Evolutionary conservation across 2,113 vertebrate genomes (phyloP).

Genomic region (Upupa epops): DNA sequence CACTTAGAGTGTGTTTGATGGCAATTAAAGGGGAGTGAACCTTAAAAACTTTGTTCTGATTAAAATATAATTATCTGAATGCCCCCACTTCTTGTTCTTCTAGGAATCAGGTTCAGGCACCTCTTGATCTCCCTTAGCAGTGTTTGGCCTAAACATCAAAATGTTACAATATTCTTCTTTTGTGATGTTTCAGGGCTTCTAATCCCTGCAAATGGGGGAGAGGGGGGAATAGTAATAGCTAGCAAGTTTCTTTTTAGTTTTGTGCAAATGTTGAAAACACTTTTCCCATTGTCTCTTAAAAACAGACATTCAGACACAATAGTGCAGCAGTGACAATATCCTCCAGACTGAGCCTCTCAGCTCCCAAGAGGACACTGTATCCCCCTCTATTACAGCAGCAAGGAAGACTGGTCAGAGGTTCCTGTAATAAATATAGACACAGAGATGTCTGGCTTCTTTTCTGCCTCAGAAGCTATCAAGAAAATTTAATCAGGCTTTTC

Average conservation of each 20-base stretch:
- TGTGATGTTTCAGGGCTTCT: not conserved
- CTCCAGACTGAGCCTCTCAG: not conserved
- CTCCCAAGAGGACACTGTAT: conserved; percentile 39
- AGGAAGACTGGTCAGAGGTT: conserved; percentile 49
- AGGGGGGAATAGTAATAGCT: not conserved
- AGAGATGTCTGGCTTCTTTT: conserved; percentile 40
- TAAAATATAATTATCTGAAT: not conserved
- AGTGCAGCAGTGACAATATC: conserved; percentile 22
- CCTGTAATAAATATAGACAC: conserved; percentile 52
- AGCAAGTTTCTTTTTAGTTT: conserved; percentile 20
- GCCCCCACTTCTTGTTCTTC: not conserved
- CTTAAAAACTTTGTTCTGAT: not conserved
- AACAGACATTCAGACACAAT: conserved; percentile 21
- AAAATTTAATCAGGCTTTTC: conserved; percentile 69
- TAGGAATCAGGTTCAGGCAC: not conserved
- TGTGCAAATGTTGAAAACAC: not conserved
- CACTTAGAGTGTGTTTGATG: not conserved
- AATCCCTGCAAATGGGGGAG: not conserved
- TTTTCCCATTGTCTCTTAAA: not conserved
- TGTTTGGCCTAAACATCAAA: not conserved
- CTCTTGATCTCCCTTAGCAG: not conserved
- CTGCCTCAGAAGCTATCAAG: conserved; percentile 54
- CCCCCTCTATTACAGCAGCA: conserved; percentile 6
- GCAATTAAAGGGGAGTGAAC: not conserved
- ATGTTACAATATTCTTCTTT: not conserved